phyloP scores from a whole-genome alignment of 2,888 invertebrate species.

The Antheraea assamensis region DNA sequence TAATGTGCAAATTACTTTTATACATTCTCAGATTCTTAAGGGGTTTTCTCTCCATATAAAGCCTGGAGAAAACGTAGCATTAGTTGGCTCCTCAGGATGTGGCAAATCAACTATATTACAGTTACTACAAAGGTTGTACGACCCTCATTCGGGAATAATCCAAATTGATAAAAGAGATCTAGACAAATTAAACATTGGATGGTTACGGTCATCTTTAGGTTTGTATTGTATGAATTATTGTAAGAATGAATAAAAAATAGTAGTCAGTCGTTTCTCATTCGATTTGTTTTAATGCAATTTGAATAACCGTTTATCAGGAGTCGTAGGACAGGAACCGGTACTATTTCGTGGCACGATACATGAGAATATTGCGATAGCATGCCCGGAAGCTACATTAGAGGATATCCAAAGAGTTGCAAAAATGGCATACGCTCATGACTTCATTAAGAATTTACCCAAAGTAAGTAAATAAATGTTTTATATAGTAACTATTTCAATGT shows the following conservation, averaged over 20 bases:
- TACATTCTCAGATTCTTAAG: constrained; percentile 79
- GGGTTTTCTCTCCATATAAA: constrained; percentile 84
- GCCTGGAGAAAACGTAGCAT: constrained; percentile 87
- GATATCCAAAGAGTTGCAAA: constrained; percentile 88
- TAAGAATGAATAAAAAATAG: too few species aligned
- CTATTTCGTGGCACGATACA: constrained; percentile 91
- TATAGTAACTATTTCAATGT: neutral
- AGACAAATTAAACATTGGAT: constrained; percentile 85
- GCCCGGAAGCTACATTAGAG: constrained; percentile 83
- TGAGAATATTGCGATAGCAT: constrained; percentile 88
- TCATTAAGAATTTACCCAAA: constrained; percentile 86
- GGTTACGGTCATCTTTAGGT: constrained; percentile 89
- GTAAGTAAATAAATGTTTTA: constrained; percentile 49
- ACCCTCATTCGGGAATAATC: constrained; percentile 47
- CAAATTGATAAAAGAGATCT: constrained; percentile 85
- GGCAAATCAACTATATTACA: constrained; percentile 91
- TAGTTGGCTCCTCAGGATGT: constrained; percentile 87
- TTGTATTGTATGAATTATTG: constrained; percentile 27
- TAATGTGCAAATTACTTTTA: neutral
- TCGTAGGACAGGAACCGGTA: constrained; percentile 94
- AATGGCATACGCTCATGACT: constrained; percentile 89
- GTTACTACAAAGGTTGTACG: constrained; percentile 86
- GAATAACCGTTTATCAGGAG: constrained; percentile 68
- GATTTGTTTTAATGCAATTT: neutral
- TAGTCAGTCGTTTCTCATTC: too few species aligned